Evolutionary conservation across 2,888 invertebrate species (phyloP), one percentile per base, ranked within the genome.

Genomic region (Pachymerium ferrugineum): DNA sequence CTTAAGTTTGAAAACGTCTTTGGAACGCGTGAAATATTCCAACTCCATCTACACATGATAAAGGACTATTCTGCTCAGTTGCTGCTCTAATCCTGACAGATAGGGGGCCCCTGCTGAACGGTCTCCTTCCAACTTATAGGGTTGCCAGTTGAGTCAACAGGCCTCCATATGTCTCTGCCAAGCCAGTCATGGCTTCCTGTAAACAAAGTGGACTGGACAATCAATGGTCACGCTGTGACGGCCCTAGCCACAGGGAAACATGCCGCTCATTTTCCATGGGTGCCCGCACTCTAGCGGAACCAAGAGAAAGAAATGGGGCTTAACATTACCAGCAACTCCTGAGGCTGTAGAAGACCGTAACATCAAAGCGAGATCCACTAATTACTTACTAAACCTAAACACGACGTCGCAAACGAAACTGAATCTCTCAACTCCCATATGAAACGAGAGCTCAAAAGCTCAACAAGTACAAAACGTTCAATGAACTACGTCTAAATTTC

Each of bases 131-230:
- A 68, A 68, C 25, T 68, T 68, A 68, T 30, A 30, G 68, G 29
- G 29, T 68, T 30, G 28, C 28, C 68, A 30, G 68, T 28, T 28
- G 29, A 30, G 68, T 68, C 68, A 68, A 68, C 68, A 68, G 28
- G 68, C 29, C 25, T 68, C 68, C 68, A 68, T 68, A 68, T 68
- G 68, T 68, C 68, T 68, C 68, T 68, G 68, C 68, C 68, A 68
- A 68, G 28, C 68, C 29, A 30, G 68, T 30, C 28, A 25, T 68
- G 29, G 68, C 29, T 47, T 68, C 68, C 68, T 68, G 68, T 68
- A 68, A 68, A 68, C 68, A 68, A 68, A 68, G 29, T 30, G 68
- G 29, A 68, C 68, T 68, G 28, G 68, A 68, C 68, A 68, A 68
- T 68, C 68, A 28, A 68, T 68, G 29, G 68, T 68, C 68, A 68